phyloP scores from a whole-genome alignment of 2,797 vertebrate genomes.

The Rhabdomys pumilio region DNA sequence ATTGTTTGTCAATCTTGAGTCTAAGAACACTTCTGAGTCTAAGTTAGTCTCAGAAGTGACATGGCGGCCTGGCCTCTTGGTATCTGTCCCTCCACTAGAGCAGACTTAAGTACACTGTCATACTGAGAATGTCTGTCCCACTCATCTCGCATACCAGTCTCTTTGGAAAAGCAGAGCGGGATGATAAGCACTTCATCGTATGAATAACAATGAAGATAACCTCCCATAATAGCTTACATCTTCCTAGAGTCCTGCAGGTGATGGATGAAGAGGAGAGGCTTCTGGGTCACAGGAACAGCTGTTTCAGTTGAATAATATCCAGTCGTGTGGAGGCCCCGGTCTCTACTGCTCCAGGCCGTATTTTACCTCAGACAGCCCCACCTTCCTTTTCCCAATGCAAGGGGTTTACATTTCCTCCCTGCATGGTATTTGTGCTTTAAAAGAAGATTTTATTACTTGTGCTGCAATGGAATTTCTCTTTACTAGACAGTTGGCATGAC shows the following conservation, averaged over 20 bases:
- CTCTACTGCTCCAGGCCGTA: neutral
- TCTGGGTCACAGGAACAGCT: slow-evolving; percentile 70
- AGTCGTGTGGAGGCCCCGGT: neutral
- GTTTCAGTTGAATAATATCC: neutral
- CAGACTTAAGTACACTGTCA: fast-evolving
- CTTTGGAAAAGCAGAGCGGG: neutral
- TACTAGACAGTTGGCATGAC: slow-evolving; percentile 78
- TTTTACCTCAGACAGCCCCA: slow-evolving; percentile 65
- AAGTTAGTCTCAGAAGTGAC: slow-evolving; percentile 41
- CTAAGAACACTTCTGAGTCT: slow-evolving; percentile 37
- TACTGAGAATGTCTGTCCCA: fast-evolving
- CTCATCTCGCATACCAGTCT: neutral
- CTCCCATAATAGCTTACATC: slow-evolving; percentile 17
- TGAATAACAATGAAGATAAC: slow-evolving; percentile 58
- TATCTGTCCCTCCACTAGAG: fast-evolving
- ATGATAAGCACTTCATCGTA: neutral
- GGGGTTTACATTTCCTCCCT: slow-evolving; percentile 76
- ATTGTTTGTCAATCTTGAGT: slow-evolving; percentile 76
- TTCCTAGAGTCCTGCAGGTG: neutral
- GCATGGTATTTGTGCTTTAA: slow-evolving; percentile 74
- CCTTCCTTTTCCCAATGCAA: neutral
- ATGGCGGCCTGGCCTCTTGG: fast-evolving
- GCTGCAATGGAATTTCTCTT: slow-evolving; percentile 67
- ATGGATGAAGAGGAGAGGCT: slow-evolving; percentile 14
- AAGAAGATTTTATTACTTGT: slow-evolving; percentile 82